These are phyloP conservation scores for Napeogenes inachia DNA, from an alignment of 2,888 invertebrate species.

Conservation along the genomic window DNA sequence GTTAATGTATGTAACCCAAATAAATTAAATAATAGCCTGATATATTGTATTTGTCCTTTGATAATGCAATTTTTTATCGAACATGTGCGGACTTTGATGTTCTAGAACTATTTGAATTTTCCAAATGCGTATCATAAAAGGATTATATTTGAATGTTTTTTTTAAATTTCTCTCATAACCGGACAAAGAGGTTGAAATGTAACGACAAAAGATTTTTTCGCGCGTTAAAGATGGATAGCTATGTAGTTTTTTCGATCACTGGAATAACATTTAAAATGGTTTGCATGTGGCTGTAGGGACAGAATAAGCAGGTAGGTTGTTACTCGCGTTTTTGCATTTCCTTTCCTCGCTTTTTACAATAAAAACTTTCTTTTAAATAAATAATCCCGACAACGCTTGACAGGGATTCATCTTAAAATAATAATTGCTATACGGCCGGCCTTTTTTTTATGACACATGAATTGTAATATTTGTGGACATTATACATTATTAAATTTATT, in stretches of 20 bases:
- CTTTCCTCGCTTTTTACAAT: slow-evolving; percentile 74
- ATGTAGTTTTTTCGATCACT: slow-evolving; percentile 57
- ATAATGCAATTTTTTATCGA: slow-evolving; percentile 27
- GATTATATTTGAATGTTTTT: slow-evolving; percentile 47
- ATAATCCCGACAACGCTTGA: slow-evolving; percentile 72
- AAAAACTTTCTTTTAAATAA: slow-evolving; percentile 78
- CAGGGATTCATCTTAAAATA: slow-evolving; percentile 73
- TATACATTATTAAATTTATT: slow-evolving; percentile 3
- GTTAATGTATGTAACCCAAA: slow-evolving; percentile 36
- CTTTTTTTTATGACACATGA: slow-evolving; percentile 33
- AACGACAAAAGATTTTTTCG: slow-evolving; percentile 59
- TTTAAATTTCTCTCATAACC: slow-evolving; percentile 42
- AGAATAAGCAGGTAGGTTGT: slow-evolving; percentile 63
- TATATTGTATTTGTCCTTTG: slow-evolving; percentile 26
- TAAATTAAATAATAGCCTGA: slow-evolving; percentile 32
- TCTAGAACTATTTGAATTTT: neutral
- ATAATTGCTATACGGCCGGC: slow-evolving; percentile 54
- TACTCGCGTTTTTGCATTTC: slow-evolving; percentile 74
- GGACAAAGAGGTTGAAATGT: slow-evolving; percentile 50
- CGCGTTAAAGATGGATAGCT: slow-evolving; percentile 40
- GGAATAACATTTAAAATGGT: slow-evolving; percentile 57
- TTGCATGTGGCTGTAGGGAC: slow-evolving; percentile 73
- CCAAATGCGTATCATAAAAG: slow-evolving; percentile 44
- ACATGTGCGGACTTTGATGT: slow-evolving; percentile 10
- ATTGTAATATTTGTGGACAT: slow-evolving; percentile 17